Base-by-base conservation (phyloP, 2,888 invertebrate genomes). In the Xestoiulus laeticollis region DNA sequence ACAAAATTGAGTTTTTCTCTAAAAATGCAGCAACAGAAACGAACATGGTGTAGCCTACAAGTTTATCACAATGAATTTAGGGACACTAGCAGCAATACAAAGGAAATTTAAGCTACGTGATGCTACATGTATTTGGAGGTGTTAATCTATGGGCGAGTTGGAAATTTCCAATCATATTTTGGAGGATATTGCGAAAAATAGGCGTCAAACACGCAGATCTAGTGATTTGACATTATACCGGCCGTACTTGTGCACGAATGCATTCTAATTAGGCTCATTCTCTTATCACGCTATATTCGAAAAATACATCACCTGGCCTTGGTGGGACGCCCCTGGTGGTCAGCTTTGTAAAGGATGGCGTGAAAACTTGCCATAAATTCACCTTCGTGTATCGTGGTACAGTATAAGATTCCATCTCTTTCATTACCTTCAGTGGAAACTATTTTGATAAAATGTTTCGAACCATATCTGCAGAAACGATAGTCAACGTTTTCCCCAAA, bases 321-420 rank as follows among this genome's bases (percentile, higher is more conserved):
- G 78, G 10, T 78, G 78, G 78, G 26, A 78, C 30, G 26, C 78
- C 30, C 78, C 78, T 78, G 78, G 78, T 78, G 78, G 78, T 78
- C 30, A 78, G 78, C 78, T 8, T 0, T 26, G 78, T 12, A 48
- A 48, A 48, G 19, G 68, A 14, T 68, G 68, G 8, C 68, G 26
- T 68, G 68, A 68, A 68, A 1, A 26, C 68, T 10, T 14, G 30
- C 30, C 78, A 30, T 78, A 78, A 78, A 78, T 78, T 22, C 59
- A 3, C 59, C 22, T 68, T 68, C 10, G 10, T 68, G 59, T 68
- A 5, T 8, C 59, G 22, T 22, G 5, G 59, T 22, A 22, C 30
- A 1, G 1, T 78, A n/a, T n/a, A 26, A 30, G 78, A 78, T 32
- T 78, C 30, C 16, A 12, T 32, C 30, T 78, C 14, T 38, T 38